phyloP scores from a whole-genome alignment of 2,113 vertebrate species.

The Anguilla rostrata region DNA sequence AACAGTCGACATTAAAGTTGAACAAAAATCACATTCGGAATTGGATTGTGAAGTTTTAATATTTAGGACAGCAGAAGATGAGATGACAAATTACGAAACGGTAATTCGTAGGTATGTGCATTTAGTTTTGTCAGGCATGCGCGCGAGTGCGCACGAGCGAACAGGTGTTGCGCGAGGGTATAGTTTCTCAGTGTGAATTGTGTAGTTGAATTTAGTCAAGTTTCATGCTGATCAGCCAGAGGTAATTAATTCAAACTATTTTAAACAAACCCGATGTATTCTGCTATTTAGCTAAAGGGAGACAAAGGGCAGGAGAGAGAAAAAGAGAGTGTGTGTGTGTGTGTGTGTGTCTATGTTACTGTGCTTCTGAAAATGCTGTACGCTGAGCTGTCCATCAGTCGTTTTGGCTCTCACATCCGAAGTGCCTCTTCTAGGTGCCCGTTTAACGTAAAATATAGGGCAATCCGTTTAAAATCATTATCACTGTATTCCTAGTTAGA shows the following conservation, averaged over 20 bases:
- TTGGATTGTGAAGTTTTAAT: not conserved
- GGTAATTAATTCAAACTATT: too few relatives aligned
- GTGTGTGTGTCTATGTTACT: not conserved
- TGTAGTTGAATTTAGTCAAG: not conserved
- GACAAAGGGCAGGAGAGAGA: not conserved
- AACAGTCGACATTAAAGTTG: not conserved
- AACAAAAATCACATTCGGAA: not conserved
- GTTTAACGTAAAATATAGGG: constrained; percentile 3
- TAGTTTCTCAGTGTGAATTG: not conserved
- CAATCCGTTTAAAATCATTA: constrained; percentile 49
- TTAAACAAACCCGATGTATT: not conserved
- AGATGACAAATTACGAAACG: not conserved
- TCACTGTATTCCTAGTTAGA: constrained; percentile 63
- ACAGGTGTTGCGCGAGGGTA: not conserved
- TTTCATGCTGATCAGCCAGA: not conserved
- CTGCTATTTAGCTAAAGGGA: not conserved
- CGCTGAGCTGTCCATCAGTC: not conserved
- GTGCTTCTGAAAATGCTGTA: not conserved
- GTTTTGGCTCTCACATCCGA: not conserved
- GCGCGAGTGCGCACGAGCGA: not conserved
- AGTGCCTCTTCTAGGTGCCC: not conserved
- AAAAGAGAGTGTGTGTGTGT: not conserved
- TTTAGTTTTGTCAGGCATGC: not conserved
- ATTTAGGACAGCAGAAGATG: not conserved
- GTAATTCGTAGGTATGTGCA: not conserved